Percentiles rank a stretch among this genome's conserved stretches.
Evolutionary conservation across 2,113 vertebrate genomes (phyloP).

Genomic region (Brienomyrus longianalis): DNA sequence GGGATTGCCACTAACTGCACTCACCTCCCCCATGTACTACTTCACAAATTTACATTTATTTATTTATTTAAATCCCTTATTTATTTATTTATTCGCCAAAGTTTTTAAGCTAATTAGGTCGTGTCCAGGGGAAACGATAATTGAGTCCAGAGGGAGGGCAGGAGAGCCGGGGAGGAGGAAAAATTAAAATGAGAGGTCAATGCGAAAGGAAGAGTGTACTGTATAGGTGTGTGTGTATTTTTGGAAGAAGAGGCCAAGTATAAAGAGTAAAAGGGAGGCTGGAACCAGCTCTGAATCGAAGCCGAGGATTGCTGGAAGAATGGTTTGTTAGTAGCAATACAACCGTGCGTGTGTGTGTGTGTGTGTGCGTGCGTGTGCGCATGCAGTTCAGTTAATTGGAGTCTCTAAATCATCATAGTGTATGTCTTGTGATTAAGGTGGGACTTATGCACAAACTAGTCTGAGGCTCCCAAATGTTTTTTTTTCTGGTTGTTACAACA

Average conservation of each 20-base stretch:
- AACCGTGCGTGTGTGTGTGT: not conserved
- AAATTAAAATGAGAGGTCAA: slow-evolving; percentile 21
- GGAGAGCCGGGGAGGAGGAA: slow-evolving; percentile 44
- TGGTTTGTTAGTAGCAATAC: not conserved
- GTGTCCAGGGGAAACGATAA: slow-evolving; percentile 62
- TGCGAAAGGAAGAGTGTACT: not conserved
- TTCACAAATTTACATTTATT: slow-evolving; percentile 37
- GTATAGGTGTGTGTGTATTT: not conserved
- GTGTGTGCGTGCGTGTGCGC: not conserved
- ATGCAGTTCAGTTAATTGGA: not conserved
- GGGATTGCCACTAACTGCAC: not conserved
- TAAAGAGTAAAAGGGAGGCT: slow-evolving; percentile 17
- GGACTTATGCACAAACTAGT: not conserved
- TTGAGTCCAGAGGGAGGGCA: slow-evolving; percentile 60
- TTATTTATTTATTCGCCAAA: slow-evolving; percentile 64
- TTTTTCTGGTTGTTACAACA: not conserved
- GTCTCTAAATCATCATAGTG: not conserved
- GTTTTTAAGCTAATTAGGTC: slow-evolving; percentile 67
- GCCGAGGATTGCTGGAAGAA: not conserved
- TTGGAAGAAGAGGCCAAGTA: slow-evolving; percentile 3
- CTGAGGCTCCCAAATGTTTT: not conserved
- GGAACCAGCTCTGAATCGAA: not conserved
- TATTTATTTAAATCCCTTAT: slow-evolving; percentile 47
- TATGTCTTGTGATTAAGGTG: not conserved
- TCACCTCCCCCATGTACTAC: not conserved